phyloP scores from a whole-genome alignment of 1,140 invertebrate species.

The Acromyrmex echinatior region DNA sequence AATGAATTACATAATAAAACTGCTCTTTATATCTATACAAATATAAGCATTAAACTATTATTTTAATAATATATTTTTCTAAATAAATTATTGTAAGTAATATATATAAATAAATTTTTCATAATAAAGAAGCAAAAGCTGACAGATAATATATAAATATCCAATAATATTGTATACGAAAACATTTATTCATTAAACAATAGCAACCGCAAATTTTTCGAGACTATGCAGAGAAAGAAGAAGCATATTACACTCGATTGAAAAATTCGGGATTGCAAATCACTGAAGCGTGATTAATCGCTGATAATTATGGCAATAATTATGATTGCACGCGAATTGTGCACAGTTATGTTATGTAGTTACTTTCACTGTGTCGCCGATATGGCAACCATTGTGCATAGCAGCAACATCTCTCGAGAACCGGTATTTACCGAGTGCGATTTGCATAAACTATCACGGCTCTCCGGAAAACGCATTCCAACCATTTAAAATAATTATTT shows the following conservation, averaged over 20 bases:
- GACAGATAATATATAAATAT: neutral
- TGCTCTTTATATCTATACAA: neutral
- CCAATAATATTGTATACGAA: neutral
- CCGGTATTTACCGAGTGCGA: conserved; percentile 24
- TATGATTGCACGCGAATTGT: neutral
- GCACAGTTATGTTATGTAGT: conserved; percentile 13
- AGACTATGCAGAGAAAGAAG: neutral
- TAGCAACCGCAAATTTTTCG: neutral
- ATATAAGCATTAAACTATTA: neutral
- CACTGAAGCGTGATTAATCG: conserved; percentile 43
- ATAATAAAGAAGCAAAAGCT: neutral
- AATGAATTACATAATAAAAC: neutral
- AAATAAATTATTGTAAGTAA: neutral
- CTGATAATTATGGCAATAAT: conserved; percentile 37
- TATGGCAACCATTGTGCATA: conserved; percentile 13
- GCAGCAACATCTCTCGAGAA: conserved; percentile 6
- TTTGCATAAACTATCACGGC: conserved; percentile 50
- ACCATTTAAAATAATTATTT: conserved; percentile 53
- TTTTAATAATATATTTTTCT: neutral
- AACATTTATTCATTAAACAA: neutral
- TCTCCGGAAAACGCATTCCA: conserved; percentile 28
- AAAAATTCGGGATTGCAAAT: conserved; percentile 27
- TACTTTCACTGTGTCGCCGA: conserved; percentile 51
- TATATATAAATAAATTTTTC: neutral
- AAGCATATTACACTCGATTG: conserved; percentile 2